Conservation (phyloP, 2,797 vertebrate genomes). For the Poecilia gillii region DNA sequence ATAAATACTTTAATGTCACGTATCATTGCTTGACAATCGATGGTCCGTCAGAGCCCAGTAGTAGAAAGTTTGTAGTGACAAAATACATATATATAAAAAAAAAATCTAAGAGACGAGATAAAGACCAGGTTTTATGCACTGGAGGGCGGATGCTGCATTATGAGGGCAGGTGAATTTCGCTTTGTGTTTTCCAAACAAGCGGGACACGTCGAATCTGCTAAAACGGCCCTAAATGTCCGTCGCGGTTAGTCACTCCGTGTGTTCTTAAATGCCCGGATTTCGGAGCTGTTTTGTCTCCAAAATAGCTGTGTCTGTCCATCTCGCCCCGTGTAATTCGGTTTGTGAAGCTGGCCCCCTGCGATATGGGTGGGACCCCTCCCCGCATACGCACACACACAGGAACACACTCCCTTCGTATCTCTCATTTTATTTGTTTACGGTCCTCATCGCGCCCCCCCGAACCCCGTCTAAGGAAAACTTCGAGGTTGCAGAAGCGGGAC, state of each 20-base stretch:
- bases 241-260: conserved; percentile 60
- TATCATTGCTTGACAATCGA: not conserved
- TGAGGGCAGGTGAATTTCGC: conserved; percentile 8
- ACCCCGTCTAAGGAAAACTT: conserved; percentile 54
- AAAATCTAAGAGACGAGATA: not conserved
- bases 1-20: not conserved
- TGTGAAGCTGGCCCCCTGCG: conserved; percentile 63
- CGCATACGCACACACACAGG: conserved; percentile 21
- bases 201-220: conserved; percentile 71
- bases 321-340: conserved; percentile 80
- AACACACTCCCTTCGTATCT: conserved; percentile 42
- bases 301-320: conserved; percentile 80
- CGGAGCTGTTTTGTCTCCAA: conserved; percentile 78
- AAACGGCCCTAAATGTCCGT: conserved; percentile 64
- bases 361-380: conserved; percentile 47
- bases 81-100: not conserved
- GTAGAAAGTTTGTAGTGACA: not conserved
- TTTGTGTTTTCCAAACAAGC: conserved; percentile 56
- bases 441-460: conserved; percentile 10
- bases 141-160: not conserved
- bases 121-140: not conserved
- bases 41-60: not conserved
- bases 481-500: conserved; percentile 64
- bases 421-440: conserved; percentile 79
- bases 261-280: conserved; percentile 71